A percentile compares a stretch with the other conserved stretches of the same genome.
phyloP scores from a whole-genome alignment of 2,797 vertebrate species.

The Phoebastria nigripes region DNA sequence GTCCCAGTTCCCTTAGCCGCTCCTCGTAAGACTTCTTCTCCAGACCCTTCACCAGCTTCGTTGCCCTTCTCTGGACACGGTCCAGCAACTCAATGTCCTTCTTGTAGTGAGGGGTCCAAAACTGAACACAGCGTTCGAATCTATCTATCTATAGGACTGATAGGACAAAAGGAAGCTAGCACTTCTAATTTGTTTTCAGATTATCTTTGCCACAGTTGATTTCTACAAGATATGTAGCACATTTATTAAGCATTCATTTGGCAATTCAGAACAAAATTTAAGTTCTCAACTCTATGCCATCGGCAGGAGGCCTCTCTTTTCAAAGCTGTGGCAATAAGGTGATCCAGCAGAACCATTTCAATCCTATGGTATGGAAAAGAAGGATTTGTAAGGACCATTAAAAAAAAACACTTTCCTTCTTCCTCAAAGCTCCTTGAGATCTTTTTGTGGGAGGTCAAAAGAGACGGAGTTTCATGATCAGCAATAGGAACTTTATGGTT shows the following conservation, averaged over 20 bases:
- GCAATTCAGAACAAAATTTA: neutral
- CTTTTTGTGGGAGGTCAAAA: neutral
- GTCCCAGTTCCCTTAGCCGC: no score
- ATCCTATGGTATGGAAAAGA: neutral
- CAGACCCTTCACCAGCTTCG: no score
- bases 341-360: neutral
- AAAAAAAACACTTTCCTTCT: neutral
- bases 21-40: no score
- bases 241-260: neutral
- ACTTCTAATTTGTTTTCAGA: neutral
- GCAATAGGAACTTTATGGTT: neutral
- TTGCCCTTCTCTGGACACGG: no score
- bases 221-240: neutral
- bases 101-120: no score
- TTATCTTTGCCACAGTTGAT: neutral
- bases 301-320: neutral
- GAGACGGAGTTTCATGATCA: neutral
- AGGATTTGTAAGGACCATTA: neutral
- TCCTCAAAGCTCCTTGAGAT: neutral
- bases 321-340: neutral
- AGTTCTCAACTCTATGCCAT: neutral
- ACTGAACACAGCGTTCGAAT: neutral
- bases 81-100: no score
- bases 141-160: neutral
- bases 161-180: neutral